phyloP scores from a whole-genome alignment of 2,797 vertebrate species.

The Tolypeutes matacus region DNA sequence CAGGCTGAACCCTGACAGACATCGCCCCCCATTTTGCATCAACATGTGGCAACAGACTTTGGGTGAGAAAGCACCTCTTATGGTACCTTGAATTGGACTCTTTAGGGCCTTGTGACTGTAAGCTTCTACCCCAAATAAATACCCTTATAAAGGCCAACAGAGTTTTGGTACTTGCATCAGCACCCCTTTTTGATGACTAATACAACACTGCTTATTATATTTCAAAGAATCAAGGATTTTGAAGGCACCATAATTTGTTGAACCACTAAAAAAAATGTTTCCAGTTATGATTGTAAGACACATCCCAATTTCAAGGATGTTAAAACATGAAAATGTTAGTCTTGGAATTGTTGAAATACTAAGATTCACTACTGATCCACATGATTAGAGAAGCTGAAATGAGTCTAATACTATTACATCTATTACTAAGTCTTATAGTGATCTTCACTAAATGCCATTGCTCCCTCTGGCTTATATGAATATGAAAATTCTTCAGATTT shows the following conservation, averaged over 20 bases:
- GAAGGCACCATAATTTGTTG: slow-evolving; percentile 57
- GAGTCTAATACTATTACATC: background rate
- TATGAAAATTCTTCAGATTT: slow-evolving; percentile 53
- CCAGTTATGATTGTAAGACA: slow-evolving; percentile 4
- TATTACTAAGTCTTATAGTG: background rate
- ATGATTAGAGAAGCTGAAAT: slow-evolving; percentile 7
- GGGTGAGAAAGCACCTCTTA: too few relatives aligned
- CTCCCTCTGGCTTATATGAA: background rate
- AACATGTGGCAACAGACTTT: too few relatives aligned
- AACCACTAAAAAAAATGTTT: slow-evolving; percentile 32
- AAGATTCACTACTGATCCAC: slow-evolving; percentile 49
- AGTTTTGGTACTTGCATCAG: too few relatives aligned
- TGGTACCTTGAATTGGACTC: too few relatives aligned
- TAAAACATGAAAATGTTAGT: slow-evolving; percentile 61
- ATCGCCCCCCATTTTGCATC: too few relatives aligned
- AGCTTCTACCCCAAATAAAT: too few relatives aligned
- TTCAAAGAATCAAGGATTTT: slow-evolving; percentile 71
- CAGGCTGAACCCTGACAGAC: too few relatives aligned
- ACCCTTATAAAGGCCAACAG: too few relatives aligned
- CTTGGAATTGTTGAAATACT: slow-evolving; percentile 56
- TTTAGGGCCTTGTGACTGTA: too few relatives aligned
- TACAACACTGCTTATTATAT: slow-evolving; percentile 34
- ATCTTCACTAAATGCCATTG: background rate
- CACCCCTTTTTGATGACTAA: too few relatives aligned
- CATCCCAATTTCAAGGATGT: slow-evolving; percentile 51